Evolutionary conservation across 2,888 invertebrate genomes (phyloP), one percentile per base, ranked within the genome.

Genomic region (Anaspis maculata): DNA sequence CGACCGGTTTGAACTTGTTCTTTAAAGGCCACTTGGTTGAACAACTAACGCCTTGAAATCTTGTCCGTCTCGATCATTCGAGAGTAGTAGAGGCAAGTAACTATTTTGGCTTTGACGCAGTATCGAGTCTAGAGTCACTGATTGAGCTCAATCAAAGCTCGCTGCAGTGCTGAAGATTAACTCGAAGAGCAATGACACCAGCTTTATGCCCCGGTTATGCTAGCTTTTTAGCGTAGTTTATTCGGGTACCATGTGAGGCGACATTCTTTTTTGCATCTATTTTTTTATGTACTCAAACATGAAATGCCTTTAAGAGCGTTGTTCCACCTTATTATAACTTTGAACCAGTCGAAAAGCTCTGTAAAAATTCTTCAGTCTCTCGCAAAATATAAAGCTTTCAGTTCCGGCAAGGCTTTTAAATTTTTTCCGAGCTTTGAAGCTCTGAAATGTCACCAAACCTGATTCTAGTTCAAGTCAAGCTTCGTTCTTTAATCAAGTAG

Each of bases 1-100:
- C n/a, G n/a, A n/a, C n/a, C n/a, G n/a, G n/a, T n/a, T n/a, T n/a
- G n/a, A 66, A 60, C 50, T 44, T 42, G 29, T 74, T 79, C 76
- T 61, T 61, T 5, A 70, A 68, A 78, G 83, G 78, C 83, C 83
- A 83, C 82, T 83, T 80, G 76, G 69, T 65, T 67, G 46, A 42
- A 41, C 36, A 51, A 46, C 56, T 57, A 56, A 62, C 40, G 61
- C 54, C 59, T 59, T 42, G 58, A 60, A 60, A 57, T 47, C n/a
- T 47, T 37, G 37, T 32, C 21, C 11, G 13, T 12, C 29, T 22
- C 28, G 11, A 28, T n/a, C 7, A 24, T 25, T 9, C n/a, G 23
- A 28, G 30, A 23, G 12, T 9, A 13, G 11, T 15, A n/a, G n/a
- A 30, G 37, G 37, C 33, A 37, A 28, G 32, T 37, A 37, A 30